phyloP scores from a whole-genome alignment of 2,113 vertebrate genomes.

The Callocephalon fimbriatum region DNA sequence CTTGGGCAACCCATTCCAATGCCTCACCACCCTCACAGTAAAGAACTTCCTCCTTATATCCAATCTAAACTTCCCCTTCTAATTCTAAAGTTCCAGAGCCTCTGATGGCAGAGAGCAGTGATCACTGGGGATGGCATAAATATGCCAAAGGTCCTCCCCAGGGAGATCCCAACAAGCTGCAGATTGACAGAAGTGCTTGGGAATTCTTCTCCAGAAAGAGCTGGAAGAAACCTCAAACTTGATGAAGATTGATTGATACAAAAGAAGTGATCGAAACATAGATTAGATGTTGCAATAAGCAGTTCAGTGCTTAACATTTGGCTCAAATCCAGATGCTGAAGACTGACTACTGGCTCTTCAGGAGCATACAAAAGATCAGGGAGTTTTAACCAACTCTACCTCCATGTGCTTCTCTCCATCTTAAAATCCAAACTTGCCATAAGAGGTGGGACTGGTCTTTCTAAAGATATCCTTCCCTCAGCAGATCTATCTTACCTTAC shows the following conservation, averaged over 20 bases:
- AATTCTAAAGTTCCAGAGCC: not conserved
- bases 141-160: accelerated
- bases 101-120: not conserved
- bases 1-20: no score
- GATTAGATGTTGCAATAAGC: not conserved
- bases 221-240: not conserved
- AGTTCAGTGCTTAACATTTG: not conserved
- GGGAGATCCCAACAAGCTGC: not conserved
- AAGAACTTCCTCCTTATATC: no score
- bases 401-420: not conserved
- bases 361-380: accelerated
- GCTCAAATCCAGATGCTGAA: not conserved
- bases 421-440: not conserved
- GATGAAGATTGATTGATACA: not conserved
- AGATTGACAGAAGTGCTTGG: not conserved
- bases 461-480: not conserved
- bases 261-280: not conserved
- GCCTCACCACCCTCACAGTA: no score
- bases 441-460: not conserved
- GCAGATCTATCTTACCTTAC: not conserved
- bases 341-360: not conserved
- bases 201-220: not conserved
- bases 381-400: not conserved
- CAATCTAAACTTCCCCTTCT: no score
- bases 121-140: not conserved